phyloP scores from a whole-genome alignment of 1,140 invertebrate species.

The Brachionus koreanus region DNA sequence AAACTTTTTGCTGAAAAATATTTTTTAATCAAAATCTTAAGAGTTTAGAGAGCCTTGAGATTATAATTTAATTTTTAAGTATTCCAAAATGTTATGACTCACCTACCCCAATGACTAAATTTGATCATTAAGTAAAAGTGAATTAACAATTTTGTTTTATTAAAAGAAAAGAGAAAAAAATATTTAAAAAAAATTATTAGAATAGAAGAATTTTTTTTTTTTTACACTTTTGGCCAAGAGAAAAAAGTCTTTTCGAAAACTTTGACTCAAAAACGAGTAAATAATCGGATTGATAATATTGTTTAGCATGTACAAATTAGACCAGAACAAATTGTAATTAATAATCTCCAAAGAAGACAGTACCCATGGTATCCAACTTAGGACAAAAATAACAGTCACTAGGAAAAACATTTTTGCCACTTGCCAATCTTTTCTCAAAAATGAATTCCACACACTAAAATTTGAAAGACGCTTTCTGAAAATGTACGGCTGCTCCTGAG shows the following conservation, averaged over 20 bases:
- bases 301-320: conserved; percentile 24
- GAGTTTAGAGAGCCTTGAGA: no score
- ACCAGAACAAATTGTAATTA: neutral
- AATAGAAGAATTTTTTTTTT: neutral
- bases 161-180: neutral
- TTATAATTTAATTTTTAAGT: no score
- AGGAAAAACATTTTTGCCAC: conserved; percentile 33
- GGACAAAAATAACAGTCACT: conserved; percentile 19
- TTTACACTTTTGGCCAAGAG: neutral
- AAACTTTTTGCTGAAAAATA: no score
- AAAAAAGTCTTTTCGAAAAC: conserved; percentile 20
- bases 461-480: neutral
- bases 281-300: conserved; percentile 41
- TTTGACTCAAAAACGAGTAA: conserved; percentile 40
- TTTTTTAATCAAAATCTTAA: no score
- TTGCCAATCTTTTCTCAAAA: conserved; percentile 21
- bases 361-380: conserved; percentile 39
- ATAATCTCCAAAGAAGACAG: neutral
- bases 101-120: no score
- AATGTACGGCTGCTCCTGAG: neutral
- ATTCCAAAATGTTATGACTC: no score
- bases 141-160: no score
- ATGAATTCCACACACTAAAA: conserved; percentile 6
- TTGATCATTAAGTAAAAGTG: no score
- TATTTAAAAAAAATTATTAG: neutral